These are phyloP conservation scores for Lycocerus yunnanus DNA, from an alignment of 2,888 invertebrate species.

Conservation along the genomic window DNA sequence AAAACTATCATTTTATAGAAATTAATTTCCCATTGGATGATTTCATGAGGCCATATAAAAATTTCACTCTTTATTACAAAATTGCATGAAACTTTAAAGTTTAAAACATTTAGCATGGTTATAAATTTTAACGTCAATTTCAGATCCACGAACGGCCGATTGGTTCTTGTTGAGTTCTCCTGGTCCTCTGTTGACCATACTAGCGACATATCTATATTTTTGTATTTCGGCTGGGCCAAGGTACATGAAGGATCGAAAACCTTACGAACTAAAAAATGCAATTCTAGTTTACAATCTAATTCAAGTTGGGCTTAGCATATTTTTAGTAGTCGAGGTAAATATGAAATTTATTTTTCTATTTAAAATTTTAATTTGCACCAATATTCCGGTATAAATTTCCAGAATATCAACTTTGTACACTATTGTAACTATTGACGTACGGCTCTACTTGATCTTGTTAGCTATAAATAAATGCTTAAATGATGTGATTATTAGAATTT, in stretches of 20 bases:
- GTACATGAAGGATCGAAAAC: constrained; percentile 84
- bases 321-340: constrained; percentile 76
- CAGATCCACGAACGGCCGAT: constrained; percentile 70
- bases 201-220: constrained; percentile 71
- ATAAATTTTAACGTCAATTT: constrained; percentile 38
- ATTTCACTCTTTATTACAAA: not conserved
- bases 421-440: not conserved
- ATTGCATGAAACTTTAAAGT: not conserved
- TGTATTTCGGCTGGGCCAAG: constrained; percentile 80
- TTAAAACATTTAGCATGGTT: not conserved
- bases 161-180: constrained; percentile 78
- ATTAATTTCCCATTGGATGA: not conserved
- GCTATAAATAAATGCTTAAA: not conserved
- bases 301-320: constrained; percentile 81
- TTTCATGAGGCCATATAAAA: not conserved
- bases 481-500: not conserved
- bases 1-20: not conserved
- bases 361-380: not conserved
- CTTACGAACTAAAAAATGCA: constrained; percentile 77
- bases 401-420: not conserved
- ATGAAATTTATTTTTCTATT: not conserved
- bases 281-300: constrained; percentile 83
- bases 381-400: too few species aligned
- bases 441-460: not conserved
- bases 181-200: constrained; percentile 67